Conservation (phyloP, 2,888 invertebrate species). For the Alloscopus bannaensis region DNA sequence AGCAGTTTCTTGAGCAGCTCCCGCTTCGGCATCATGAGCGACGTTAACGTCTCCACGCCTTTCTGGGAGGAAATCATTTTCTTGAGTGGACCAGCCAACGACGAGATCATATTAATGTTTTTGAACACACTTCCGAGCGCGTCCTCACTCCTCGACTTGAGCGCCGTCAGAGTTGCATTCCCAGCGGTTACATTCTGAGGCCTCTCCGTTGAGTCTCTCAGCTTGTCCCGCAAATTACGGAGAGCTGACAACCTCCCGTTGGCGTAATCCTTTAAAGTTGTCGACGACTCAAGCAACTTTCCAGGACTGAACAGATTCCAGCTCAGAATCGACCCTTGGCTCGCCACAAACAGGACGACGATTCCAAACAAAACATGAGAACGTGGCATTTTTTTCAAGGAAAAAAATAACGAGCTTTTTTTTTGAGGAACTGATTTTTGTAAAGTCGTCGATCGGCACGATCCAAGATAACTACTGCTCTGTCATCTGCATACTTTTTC, state of each 20-base stretch:
- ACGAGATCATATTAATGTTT: slow-evolving; percentile 24
- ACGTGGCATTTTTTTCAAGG: slow-evolving; percentile 4
- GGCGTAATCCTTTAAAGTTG: slow-evolving; percentile 55
- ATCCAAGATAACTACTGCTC: slow-evolving; percentile 45
- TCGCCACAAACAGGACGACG: slow-evolving; percentile 18
- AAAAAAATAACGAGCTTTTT: slow-evolving; percentile 8
- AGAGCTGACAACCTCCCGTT: slow-evolving; percentile 63
- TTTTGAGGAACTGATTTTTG: slow-evolving; percentile 9
- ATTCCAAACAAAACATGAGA: slow-evolving; percentile 14
- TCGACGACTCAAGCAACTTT: not conserved
- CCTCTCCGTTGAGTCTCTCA: slow-evolving; percentile 19
- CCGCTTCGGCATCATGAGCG: slow-evolving; percentile 56
- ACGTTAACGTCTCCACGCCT: slow-evolving; percentile 43
- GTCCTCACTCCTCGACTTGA: slow-evolving; percentile 12
- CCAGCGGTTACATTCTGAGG: not conserved
- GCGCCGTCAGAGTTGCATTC: not conserved
- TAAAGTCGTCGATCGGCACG: slow-evolving; percentile 18
- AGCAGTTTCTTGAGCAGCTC: slow-evolving; percentile 59
- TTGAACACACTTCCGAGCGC: slow-evolving; percentile 40
- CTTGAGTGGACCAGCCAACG: slow-evolving; percentile 29
- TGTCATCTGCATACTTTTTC: slow-evolving; percentile 38
- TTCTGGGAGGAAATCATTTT: slow-evolving; percentile 46
- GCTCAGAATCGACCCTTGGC: slow-evolving; percentile 17
- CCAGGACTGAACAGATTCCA: slow-evolving; percentile 39
- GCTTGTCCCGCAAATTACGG: slow-evolving; percentile 55